Percentiles rank a stretch among this genome's conserved stretches.
Evolutionary conservation across 2,888 invertebrate genomes (phyloP).

Genomic region (Tiliacea aurago): DNA sequence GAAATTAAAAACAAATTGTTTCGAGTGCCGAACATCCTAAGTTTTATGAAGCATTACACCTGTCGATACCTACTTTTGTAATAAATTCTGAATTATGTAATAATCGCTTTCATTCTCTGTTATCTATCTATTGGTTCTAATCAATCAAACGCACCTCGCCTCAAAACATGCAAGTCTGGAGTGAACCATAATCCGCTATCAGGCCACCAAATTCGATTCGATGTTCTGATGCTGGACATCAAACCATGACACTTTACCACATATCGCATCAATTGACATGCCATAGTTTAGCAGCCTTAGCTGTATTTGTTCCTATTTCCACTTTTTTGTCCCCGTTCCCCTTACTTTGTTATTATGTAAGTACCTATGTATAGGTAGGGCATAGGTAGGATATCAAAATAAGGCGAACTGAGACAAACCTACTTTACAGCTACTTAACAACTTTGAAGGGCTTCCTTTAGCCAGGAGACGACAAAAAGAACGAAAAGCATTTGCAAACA

Average conservation of each 20-base stretch:
- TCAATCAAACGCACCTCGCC: neutral
- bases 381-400: too few relatives aligned
- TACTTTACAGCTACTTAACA: too few relatives aligned
- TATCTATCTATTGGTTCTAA: too few relatives aligned
- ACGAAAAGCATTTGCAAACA: too few relatives aligned
- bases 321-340: neutral
- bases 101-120: neutral
- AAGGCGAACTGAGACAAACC: too few relatives aligned
- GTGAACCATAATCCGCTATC: too few relatives aligned
- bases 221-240: too few relatives aligned
- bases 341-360: neutral
- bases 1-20: constrained; percentile 9
- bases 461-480: too few relatives aligned
- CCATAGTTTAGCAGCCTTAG: neutral
- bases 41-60: neutral
- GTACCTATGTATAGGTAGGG: too few relatives aligned
- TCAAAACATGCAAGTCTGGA: neutral
- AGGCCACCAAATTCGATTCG: neutral
- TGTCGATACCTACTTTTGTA: neutral
- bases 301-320: neutral
- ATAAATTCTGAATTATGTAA: neutral
- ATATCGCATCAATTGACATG: too few relatives aligned
- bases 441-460: too few relatives aligned
- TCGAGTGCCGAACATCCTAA: neutral
- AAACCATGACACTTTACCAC: too few relatives aligned